Evolutionary conservation across 2,113 vertebrate genomes (phyloP), one percentile per base, ranked within the genome.

Genomic region (Brachyistius frenatus): DNA sequence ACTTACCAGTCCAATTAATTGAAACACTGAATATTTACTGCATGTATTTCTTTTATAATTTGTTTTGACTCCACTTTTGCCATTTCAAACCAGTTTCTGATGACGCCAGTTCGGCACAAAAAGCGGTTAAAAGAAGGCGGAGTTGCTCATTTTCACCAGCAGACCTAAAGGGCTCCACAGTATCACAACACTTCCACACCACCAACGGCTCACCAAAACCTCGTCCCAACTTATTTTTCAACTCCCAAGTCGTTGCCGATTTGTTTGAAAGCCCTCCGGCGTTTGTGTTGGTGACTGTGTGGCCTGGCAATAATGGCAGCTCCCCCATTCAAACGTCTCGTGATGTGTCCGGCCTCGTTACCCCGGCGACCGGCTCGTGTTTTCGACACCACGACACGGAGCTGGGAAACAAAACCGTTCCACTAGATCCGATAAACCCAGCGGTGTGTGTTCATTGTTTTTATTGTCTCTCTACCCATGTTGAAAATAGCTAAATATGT

Each of bases 121-220:
- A 33, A 1, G n/a, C 33, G 49, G 52, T 33, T 31, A 44, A 63
- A 58, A 39, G 23, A 37, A 41, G 54, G 35, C 60, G 16, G 60
- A 54, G 73, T 74, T 49, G 67, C 76, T 87, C 80, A 76, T 88
- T 80, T 76, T 86, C 88, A 93, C 90, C 90, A 91, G 91, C 93
- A 88, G 67, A 81, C 57, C 50, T 71, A 78, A 88, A 91, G 91
- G 90, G 90, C 91, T 91, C 76, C 84, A 67, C 73, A 56, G 77
- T 5, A 7, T 82, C 62, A 2, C 61, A 32, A 39, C 47, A 53
- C 52, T 49, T 15, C 33, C 53, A 23, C 23, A 23, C 23, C 23
- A 31, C 50, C 47, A 5, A n/a, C 68, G 10, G 35, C n/a, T 68
- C 14, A 7, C 0, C 4, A 7, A 36, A 30, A 65, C 39, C 15